Evolutionary conservation across 2,113 vertebrate species (phyloP).

Genomic region (Tetrao urogallus): DNA sequence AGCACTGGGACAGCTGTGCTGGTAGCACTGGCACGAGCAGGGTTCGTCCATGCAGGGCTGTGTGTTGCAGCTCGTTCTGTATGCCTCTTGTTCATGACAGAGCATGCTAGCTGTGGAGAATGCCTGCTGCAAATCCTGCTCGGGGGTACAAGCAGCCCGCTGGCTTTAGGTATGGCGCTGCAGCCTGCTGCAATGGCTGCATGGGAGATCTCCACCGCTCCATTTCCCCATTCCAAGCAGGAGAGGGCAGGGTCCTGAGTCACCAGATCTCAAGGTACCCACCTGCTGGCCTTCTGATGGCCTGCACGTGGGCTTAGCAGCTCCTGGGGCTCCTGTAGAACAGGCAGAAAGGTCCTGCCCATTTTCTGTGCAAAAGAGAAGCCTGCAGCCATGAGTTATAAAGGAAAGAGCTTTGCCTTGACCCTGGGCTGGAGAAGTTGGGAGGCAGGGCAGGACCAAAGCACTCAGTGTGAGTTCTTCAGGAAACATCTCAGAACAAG

Average conservation of each 20-base stretch:
- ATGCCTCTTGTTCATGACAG: neutral
- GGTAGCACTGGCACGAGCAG: neutral
- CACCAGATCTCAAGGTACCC: fast-evolving
- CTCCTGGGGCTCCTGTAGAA: neutral
- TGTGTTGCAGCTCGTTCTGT: neutral
- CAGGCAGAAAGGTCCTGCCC: no score
- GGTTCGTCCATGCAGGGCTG: fast-evolving
- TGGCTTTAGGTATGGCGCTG: neutral
- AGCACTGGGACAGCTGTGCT: fast-evolving
- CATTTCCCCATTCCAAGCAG: neutral
- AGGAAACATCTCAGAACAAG: neutral
- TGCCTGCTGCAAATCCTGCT: neutral
- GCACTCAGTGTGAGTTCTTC: neutral
- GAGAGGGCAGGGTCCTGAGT: neutral
- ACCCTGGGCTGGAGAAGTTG: neutral
- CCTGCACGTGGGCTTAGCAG: neutral
- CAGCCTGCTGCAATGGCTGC: neutral
- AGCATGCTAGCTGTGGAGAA: neutral
- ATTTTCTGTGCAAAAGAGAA: neutral
- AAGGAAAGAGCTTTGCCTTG: neutral
- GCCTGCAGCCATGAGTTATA: neutral
- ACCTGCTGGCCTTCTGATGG: neutral
- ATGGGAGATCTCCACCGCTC: neutral
- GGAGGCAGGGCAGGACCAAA: neutral
- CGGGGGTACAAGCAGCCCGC: neutral